Evolutionary conservation across 2,113 vertebrate species (phyloP).

Genomic region (Myotis lucifugus): DNA sequence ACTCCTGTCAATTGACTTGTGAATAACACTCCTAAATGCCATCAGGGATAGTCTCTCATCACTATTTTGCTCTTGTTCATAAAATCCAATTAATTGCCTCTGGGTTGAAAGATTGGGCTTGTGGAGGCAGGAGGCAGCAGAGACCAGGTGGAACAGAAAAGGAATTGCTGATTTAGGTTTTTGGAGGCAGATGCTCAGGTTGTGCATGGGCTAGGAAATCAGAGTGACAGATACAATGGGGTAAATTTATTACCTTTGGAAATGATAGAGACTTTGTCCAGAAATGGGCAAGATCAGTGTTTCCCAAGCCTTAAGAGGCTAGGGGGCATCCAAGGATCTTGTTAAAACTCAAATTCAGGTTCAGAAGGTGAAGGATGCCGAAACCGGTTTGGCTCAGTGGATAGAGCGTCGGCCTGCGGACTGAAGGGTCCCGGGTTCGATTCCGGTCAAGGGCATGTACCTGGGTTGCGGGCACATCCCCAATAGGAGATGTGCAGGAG

Average conservation of each 20-base stretch:
- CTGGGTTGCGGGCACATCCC: too few species aligned
- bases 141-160: not conserved
- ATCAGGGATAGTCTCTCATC: not conserved
- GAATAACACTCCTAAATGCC: not conserved
- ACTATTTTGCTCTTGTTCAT: conserved; percentile 2
- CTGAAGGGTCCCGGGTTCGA: too few species aligned
- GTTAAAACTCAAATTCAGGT: conserved; percentile 2
- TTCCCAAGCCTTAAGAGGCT: not conserved
- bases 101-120: not conserved
- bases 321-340: not conserved
- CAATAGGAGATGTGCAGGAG: too few species aligned
- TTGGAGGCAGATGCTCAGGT: not conserved
- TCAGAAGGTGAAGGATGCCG: not conserved
- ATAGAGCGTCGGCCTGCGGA: too few species aligned
- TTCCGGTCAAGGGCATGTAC: too few species aligned
- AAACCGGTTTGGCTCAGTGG: too few species aligned
- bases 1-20: not conserved
- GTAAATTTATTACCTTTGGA: conserved; percentile 31
- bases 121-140: not conserved
- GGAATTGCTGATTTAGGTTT: not conserved
- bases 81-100: conserved; percentile 43
- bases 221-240: not conserved
- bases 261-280: not conserved
- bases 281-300: conserved; percentile 6
- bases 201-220: not conserved